A percentile compares a stretch with the other conserved stretches of the same genome.
These are phyloP conservation scores for Heliconius nattereri DNA, from an alignment of 1,140 invertebrate species.

Conservation along the genomic window DNA sequence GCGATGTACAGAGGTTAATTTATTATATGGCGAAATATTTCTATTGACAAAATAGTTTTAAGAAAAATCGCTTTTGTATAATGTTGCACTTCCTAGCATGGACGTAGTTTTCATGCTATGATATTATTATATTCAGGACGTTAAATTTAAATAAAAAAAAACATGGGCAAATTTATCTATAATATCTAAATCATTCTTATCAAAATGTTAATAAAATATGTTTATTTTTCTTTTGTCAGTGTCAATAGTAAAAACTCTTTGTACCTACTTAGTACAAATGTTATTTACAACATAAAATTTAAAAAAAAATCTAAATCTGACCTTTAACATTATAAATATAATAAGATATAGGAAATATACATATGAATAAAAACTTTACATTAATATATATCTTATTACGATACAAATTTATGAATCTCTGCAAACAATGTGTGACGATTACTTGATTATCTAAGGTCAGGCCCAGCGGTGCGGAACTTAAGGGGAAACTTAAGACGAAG, in stretches of 20 bases:
- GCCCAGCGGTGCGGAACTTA: constrained; percentile 69
- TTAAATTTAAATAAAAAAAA: no score
- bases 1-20: not conserved
- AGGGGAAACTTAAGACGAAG: constrained; percentile 34
- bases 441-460: constrained; percentile 75
- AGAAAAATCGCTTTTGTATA: no score
- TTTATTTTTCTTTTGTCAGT: no score
- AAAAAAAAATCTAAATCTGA: not conserved
- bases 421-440: constrained; percentile 75
- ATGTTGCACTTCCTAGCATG: no score
- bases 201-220: not conserved
- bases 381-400: constrained; percentile 30
- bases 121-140: no score
- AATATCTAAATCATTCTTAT: not conserved
- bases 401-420: constrained; percentile 62
- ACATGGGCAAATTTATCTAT: no score
- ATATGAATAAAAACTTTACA: constrained; percentile 27
- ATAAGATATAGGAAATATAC: constrained; percentile 5
- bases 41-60: not conserved
- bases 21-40: not conserved
- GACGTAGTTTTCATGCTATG: no score
- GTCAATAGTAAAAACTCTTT: no score
- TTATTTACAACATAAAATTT: not conserved
- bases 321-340: constrained; percentile 14
- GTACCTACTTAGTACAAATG: no score